Conservation (phyloP, 2,113 vertebrate genomes). For the Epinephelus cyanopodus region DNA sequence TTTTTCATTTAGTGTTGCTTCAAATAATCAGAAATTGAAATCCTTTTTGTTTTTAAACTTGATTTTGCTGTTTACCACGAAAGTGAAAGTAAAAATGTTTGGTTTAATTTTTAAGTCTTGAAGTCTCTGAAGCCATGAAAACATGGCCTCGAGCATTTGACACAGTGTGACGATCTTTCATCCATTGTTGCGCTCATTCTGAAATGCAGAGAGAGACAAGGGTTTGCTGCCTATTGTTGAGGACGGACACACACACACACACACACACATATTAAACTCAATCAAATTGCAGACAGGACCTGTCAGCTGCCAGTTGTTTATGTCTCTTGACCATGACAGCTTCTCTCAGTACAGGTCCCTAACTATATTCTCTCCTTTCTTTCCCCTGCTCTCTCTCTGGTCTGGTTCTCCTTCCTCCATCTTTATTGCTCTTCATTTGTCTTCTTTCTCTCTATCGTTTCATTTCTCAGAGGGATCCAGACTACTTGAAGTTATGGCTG, state of each 20-base stretch:
- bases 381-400: neutral
- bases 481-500: slow-evolving; percentile 97
- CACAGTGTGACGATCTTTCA: neutral
- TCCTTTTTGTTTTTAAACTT: neutral
- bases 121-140: neutral
- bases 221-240: neutral
- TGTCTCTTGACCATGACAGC: slow-evolving; percentile 14
- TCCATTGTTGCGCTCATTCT: neutral
- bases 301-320: slow-evolving; percentile 13
- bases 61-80: neutral
- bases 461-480: slow-evolving; percentile 92
- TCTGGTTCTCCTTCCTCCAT: neutral
- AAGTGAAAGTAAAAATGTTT: neutral
- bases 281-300: neutral
- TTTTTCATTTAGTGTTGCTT: neutral
- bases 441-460: slow-evolving; percentile 1
- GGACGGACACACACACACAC: neutral
- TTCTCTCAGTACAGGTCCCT: slow-evolving; percentile 30
- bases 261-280: slow-evolving; percentile 4
- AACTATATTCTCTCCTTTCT: slow-evolving; percentile 4
- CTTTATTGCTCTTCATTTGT: neutral
- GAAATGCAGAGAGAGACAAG: slow-evolving; percentile 13
- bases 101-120: neutral
- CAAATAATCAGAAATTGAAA: neutral
- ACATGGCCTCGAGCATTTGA: neutral